Conservation (phyloP, 2,888 invertebrate species). For the Candidula unifasciata region DNA sequence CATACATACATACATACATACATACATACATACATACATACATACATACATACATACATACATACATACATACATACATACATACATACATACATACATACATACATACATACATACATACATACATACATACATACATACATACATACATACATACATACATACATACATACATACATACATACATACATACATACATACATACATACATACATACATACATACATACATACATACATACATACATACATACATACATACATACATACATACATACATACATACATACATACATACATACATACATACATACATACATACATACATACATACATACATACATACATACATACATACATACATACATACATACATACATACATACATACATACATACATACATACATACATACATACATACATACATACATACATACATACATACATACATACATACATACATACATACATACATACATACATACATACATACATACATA, state of each 20-base stretch:
- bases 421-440: constrained; percentile 13
- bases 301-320: not conserved
- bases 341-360: not conserved
- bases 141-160: not conserved
- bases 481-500: constrained; percentile 23
- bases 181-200: constrained; percentile 22
- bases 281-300: constrained; percentile 18
- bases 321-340: not conserved
- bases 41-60: constrained; percentile 12
- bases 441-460: constrained; percentile 23
- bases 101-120: constrained; percentile 10
- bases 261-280: constrained; percentile 28
- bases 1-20: constrained; percentile 4
- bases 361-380: not conserved
- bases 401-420: not conserved
- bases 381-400: not conserved
- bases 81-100: constrained; percentile 18
- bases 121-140: not conserved
- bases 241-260: not conserved
- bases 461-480: constrained; percentile 27
- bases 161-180: not conserved
- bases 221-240: not conserved
- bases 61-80: constrained; percentile 16
- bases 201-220: not conserved
- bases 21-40: constrained; percentile 16